A percentile compares a stretch with the other conserved stretches of the same genome.
Conservation (phyloP, 2,797 vertebrate genomes). For the Cyclura pinguis region DNA sequence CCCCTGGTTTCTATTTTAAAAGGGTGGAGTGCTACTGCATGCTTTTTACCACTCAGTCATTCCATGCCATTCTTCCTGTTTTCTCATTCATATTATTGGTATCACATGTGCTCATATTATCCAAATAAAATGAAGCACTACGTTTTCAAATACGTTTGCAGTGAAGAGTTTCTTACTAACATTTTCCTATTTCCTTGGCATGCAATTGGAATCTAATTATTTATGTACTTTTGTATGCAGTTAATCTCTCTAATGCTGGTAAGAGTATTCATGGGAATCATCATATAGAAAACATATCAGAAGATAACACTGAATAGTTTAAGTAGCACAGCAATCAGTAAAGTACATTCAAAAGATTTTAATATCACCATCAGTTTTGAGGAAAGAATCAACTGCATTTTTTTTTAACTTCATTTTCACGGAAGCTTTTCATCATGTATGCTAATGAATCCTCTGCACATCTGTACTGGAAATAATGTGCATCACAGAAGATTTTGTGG, state of each 20-base stretch:
- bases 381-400: too few species aligned
- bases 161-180: slow-evolving; percentile 24
- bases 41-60: slow-evolving; percentile 75
- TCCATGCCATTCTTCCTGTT: slow-evolving; percentile 51
- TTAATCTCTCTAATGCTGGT: neutral
- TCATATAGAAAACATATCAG: neutral
- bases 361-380: too few species aligned
- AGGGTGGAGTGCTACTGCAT: slow-evolving; percentile 60
- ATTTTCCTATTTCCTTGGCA: neutral
- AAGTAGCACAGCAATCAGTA: neutral
- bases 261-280: neutral
- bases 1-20: slow-evolving; percentile 66
- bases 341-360: neutral
- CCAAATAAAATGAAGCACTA: slow-evolving; percentile 24
- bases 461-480: too few species aligned
- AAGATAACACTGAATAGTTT: neutral
- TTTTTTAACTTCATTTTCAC: too few species aligned
- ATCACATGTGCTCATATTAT: slow-evolving; percentile 73
- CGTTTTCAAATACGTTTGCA: slow-evolving; percentile 45
- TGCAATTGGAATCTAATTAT: slow-evolving; percentile 8
- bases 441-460: too few species aligned
- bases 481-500: neutral
- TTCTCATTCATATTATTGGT: slow-evolving; percentile 69
- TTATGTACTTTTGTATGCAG: neutral
- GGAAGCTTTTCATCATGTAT: too few species aligned